Evolutionary conservation across 1,140 invertebrate genomes (phyloP).

Genomic region (Lysiphlebus fabarum): DNA sequence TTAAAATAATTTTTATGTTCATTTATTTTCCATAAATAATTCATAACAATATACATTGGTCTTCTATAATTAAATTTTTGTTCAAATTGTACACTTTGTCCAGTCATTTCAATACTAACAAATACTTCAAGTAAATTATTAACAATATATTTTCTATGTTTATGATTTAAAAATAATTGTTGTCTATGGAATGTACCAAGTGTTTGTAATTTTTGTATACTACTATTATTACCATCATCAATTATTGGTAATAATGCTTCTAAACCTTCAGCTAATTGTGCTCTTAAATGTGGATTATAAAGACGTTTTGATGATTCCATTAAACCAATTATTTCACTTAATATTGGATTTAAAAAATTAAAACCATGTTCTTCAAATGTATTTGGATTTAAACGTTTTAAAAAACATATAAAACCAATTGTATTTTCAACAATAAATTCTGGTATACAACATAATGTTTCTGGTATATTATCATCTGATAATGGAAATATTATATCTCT

Average conservation of each 20-base stretch:
- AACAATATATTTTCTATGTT: conserved; percentile 63
- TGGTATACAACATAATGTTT: conserved; percentile 75
- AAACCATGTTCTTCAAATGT: conserved; percentile 62
- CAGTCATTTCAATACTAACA: conserved; percentile 96
- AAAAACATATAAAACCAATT: conserved; percentile 73
- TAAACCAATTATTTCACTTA: conserved; percentile 63
- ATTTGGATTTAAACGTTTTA: conserved; percentile 63
- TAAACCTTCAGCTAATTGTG: conserved; percentile 82
- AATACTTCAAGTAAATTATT: conserved; percentile 63
- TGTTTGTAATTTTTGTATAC: conserved; percentile 41
- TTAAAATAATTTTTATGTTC: conserved; percentile 74
- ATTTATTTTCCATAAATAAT: conserved; percentile 83
- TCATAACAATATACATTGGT: conserved; percentile 92
- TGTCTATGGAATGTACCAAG: conserved; percentile 67
- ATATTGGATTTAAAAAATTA: conserved; percentile 65
- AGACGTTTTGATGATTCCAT: conserved; percentile 77
- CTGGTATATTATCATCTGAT: conserved; percentile 56
- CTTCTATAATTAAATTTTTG: conserved; percentile 95
- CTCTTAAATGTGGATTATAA: conserved; percentile 90
- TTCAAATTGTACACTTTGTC: conserved; percentile 92
- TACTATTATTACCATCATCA: conserved; percentile 58
- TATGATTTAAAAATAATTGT: conserved; percentile 75
- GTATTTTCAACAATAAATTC: conserved; percentile 90
- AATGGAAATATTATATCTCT: conserved; percentile 66
- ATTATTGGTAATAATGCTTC: conserved; percentile 73